phyloP scores from a whole-genome alignment of 2,888 invertebrate genomes.

The Resseliella maxima region DNA sequence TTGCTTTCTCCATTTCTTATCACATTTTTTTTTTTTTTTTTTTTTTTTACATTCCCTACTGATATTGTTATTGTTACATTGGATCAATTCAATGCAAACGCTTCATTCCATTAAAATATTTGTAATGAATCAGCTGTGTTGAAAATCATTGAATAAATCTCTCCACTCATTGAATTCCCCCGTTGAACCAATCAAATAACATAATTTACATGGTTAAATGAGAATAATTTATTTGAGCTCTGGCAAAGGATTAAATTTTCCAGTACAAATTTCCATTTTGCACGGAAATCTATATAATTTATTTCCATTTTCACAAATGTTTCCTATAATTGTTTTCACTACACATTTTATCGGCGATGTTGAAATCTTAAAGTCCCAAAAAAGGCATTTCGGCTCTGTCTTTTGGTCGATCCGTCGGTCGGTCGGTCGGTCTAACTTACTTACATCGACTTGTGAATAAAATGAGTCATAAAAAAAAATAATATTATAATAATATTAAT shows the following conservation, averaged over 20 bases:
- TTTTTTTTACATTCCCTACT: neutral
- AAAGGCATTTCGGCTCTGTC: neutral
- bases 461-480: slow-evolving; percentile 16
- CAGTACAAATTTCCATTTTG: neutral
- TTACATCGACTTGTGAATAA: neutral
- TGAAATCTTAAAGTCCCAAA: neutral
- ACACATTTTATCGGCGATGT: neutral
- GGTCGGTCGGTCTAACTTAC: neutral
- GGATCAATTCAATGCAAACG: neutral
- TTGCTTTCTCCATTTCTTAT: neutral
- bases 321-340: neutral
- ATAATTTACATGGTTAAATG: neutral
- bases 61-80: neutral
- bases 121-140: neutral
- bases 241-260: neutral
- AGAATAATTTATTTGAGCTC: neutral
- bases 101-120: neutral
- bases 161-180: neutral
- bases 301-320: slow-evolving; percentile 26
- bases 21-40: neutral
- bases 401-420: neutral
- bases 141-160: slow-evolving; percentile 2
- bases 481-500: too few species aligned
- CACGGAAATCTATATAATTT: neutral
- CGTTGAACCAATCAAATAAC: neutral